Evolutionary conservation across 2,797 vertebrate species (phyloP).

Genomic region (Coccyzus lansbergi): DNA sequence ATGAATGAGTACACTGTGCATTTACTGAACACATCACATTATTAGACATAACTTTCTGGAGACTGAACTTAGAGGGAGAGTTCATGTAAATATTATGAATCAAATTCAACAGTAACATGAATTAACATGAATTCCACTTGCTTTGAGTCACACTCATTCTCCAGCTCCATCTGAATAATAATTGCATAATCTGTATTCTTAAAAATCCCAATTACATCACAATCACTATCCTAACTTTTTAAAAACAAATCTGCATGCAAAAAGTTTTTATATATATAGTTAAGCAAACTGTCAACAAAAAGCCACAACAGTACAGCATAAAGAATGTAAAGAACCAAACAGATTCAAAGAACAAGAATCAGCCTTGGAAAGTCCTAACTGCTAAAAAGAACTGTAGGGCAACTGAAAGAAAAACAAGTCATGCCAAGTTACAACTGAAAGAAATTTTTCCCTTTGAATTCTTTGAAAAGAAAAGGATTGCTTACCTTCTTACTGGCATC

Average conservation of each 20-base stretch:
- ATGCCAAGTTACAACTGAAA: not conserved
- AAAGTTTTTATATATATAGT: not conserved
- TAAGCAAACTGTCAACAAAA: not conserved
- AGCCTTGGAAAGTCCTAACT: not conserved
- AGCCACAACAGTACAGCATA: not conserved
- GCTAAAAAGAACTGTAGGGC: not conserved
- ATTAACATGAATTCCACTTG: not conserved
- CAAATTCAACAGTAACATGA: not conserved
- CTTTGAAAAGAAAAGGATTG: not conserved
- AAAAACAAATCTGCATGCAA: not conserved
- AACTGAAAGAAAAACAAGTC: not conserved
- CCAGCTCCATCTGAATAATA: not conserved
- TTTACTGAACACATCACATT: not conserved
- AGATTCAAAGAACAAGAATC: not conserved
- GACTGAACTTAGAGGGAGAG: not conserved
- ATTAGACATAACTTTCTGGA: not conserved
- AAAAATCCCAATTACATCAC: not conserved
- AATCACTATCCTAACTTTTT: not conserved
- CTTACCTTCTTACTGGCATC: constrained; percentile 55
- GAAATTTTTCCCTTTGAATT: not conserved
- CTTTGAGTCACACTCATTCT: not conserved
- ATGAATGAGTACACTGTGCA: not conserved
- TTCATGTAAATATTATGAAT: not conserved
- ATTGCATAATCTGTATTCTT: not conserved
- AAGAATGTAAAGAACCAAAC: not conserved